A percentile compares a stretch with the other conserved stretches of the same genome.
These are phyloP conservation scores for Epinephelus cyanopodus DNA, from an alignment of 2,113 vertebrate genomes.

Conservation along the genomic window DNA sequence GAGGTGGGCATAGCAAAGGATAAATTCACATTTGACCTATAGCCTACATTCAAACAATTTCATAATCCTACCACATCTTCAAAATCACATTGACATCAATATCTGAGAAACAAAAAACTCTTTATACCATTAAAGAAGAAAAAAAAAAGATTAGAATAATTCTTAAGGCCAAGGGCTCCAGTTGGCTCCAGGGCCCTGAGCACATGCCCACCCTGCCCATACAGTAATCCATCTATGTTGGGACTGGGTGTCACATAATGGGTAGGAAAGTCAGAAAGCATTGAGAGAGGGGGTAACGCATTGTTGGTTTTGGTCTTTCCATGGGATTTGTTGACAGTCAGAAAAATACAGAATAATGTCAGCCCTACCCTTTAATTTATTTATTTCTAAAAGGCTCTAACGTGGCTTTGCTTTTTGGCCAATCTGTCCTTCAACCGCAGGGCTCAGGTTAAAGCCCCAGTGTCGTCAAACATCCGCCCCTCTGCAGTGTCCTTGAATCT, in stretches of 20 bases:
- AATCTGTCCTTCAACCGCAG: conserved; percentile 25
- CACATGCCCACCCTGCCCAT: too few relatives aligned
- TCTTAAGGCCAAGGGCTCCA: too few relatives aligned
- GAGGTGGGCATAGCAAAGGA: too few relatives aligned
- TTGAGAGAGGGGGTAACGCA: neutral
- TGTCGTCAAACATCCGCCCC: neutral
- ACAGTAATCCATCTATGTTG: too few relatives aligned
- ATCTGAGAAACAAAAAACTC: too few relatives aligned
- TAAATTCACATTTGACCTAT: too few relatives aligned
- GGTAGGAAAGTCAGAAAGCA: neutral
- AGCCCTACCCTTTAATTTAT: neutral
- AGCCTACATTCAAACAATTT: too few relatives aligned
- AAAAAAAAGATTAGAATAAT: too few relatives aligned
- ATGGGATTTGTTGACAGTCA: neutral
- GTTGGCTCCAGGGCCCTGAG: too few relatives aligned
- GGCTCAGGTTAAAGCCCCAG: neutral
- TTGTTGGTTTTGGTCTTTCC: neutral
- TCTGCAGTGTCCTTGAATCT: conserved; percentile 42
- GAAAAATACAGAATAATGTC: neutral
- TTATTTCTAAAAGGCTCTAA: neutral
- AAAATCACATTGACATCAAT: too few relatives aligned
- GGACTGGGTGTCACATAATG: neutral
- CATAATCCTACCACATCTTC: too few relatives aligned
- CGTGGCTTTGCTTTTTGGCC: conserved; percentile 8
- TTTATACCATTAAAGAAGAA: too few relatives aligned